These are phyloP conservation scores for Spinibarbus caldwelli DNA, from an alignment of 2,797 vertebrate species.

Conservation along the genomic window DNA sequence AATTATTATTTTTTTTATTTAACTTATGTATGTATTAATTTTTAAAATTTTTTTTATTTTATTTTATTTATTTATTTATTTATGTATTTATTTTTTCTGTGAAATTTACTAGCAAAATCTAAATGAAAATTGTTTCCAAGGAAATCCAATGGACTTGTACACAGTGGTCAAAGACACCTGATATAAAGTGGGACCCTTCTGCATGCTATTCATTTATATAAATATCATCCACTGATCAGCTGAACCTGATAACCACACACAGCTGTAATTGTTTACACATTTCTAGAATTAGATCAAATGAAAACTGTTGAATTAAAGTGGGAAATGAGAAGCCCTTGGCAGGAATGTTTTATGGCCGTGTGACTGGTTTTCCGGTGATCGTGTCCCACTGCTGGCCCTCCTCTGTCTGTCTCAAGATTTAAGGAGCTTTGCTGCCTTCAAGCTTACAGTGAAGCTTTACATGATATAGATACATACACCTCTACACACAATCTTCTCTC, in stretches of 20 bases:
- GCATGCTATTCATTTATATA: background rate
- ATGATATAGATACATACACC: background rate
- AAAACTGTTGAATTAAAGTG: background rate
- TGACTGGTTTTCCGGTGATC: background rate
- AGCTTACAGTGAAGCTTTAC: conserved; percentile 5
- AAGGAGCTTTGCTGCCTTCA: background rate
- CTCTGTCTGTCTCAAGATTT: background rate
- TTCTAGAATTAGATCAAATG: background rate
- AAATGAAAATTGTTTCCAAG: no score
- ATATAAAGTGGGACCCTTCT: no score
- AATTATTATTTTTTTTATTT: no score
- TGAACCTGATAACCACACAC: background rate
- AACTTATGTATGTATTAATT: no score
- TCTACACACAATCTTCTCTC: background rate
- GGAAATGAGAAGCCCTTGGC: background rate
- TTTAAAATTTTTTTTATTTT: no score
- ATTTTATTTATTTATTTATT: no score
- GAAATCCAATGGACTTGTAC: no score
- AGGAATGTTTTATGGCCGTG: background rate
- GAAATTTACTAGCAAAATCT: no score
- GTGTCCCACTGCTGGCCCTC: background rate
- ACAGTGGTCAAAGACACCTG: no score
- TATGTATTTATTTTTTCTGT: no score
- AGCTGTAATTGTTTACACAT: background rate
- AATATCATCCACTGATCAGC: background rate